Evolutionary conservation across 2,113 vertebrate genomes (phyloP).

Genomic region (Gasterosteus aculeatus): DNA sequence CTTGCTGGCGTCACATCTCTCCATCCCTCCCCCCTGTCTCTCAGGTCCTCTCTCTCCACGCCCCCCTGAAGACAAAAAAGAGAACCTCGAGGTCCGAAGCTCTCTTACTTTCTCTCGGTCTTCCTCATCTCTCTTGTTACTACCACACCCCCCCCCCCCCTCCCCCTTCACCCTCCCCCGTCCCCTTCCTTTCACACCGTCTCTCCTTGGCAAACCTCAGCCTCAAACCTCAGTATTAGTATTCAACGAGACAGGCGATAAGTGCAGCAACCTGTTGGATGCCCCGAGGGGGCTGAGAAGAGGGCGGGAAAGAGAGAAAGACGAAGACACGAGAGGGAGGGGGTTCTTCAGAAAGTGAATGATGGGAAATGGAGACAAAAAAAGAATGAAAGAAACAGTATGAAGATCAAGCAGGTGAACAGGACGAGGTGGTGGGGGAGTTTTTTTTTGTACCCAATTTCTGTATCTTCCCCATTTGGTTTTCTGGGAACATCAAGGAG

Average conservation of each 20-base stretch:
- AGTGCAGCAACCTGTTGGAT: conserved; percentile 52
- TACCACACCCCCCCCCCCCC: not conserved
- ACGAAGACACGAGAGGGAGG: not conserved
- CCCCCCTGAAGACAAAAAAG: conserved; percentile 13
- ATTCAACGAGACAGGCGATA: conserved; percentile 24
- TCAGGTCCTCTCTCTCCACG: conserved; percentile 50
- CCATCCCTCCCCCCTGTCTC: conserved; percentile 37
- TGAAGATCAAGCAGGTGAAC: conserved; percentile 8
- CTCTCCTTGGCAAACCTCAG: conserved; percentile 19
- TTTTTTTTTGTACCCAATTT: not conserved
- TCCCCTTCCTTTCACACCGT: conserved; percentile 22
- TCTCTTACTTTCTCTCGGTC: not conserved
- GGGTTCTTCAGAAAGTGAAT: not conserved
- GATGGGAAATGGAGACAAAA: not conserved
- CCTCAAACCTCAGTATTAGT: too few species aligned
- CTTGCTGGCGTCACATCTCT: conserved; percentile 66
- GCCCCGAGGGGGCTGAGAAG: conserved; percentile 1
- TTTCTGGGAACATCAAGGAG: not conserved
- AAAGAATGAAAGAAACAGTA: not conserved
- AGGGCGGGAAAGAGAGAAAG: conserved; percentile 3
- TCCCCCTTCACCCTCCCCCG: not conserved
- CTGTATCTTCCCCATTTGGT: not conserved
- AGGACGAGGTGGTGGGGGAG: not conserved
- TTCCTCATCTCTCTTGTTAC: conserved; percentile 18
- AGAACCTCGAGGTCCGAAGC: conserved; percentile 26